phyloP scores from a whole-genome alignment of 2,888 invertebrate genomes.

The Lathronympha strigana region DNA sequence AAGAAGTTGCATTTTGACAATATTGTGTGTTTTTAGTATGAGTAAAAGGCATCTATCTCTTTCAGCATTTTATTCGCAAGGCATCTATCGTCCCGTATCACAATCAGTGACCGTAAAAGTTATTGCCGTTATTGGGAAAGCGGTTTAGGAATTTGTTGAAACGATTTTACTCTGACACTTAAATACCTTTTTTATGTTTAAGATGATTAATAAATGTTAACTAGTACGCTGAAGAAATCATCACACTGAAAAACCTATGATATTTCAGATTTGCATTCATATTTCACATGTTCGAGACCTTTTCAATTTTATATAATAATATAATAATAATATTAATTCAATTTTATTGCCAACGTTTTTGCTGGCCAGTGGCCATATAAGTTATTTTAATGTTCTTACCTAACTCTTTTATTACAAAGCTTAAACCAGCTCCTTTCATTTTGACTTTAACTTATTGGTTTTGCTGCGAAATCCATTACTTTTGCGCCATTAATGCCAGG shows the following conservation, averaged over 20 bases:
- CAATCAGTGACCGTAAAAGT: too few species aligned
- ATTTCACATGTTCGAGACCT: neutral
- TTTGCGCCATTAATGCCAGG: constrained; percentile 73
- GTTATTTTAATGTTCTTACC: constrained; percentile 24
- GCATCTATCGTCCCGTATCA: too few species aligned
- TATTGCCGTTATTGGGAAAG: too few species aligned
- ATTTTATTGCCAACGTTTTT: constrained; percentile 18
- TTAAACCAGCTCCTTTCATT: constrained; percentile 30
- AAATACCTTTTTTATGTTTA: neutral
- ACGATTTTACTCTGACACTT: too few species aligned
- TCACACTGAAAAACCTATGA: neutral
- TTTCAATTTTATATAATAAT: too few species aligned
- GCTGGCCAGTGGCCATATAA: constrained; percentile 14
- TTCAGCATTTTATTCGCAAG: too few species aligned
- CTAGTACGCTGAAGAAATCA: constrained; percentile 3
- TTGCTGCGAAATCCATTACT: constrained; percentile 59
- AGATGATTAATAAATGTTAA: neutral
- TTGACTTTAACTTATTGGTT: constrained; percentile 45
- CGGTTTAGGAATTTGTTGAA: too few species aligned
- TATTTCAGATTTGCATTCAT: too few species aligned
- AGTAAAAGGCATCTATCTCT: too few species aligned
- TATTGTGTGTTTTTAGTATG: too few species aligned
- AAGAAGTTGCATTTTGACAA: too few species aligned
- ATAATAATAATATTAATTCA: too few species aligned
- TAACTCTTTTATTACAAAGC: constrained; percentile 40